Base-by-base conservation (phyloP, 2,888 invertebrate species). In the Crematogaster levior region DNA sequence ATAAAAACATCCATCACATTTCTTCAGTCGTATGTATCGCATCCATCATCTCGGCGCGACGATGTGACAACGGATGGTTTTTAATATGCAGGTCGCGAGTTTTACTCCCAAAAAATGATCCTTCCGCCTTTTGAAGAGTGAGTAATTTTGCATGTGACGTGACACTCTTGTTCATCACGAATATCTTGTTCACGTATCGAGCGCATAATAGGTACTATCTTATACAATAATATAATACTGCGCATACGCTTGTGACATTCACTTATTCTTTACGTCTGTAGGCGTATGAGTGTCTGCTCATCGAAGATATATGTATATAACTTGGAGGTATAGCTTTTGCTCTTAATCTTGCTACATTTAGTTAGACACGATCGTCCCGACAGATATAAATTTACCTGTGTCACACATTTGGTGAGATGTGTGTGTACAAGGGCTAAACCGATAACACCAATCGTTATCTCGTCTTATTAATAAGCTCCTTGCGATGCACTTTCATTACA, bases 1-100 rank as follows among this genome's bases (percentile, higher is more conserved):
- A 66, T 81, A 84, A 90, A 85, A 86, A 72, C 21, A 79, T 40
- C 51, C 51, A 30, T 46, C 43, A 65, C 10, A 56, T 79, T 56
- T 68, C 18, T 68, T 79, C 30, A 53, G 15, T 77, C 37, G 30
- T 5, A 66, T 65, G 3, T 34, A 66, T 34, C 15, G 30, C 24
- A 68, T 79, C 77, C 43, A 46, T 30, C 37, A 40, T 79, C 43
- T 53, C 56, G 12, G 27, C 51, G 21, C 43, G 30, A 30, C 40
- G n/a, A 43, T 37, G 43, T 10, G 43, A 43, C 10, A 3, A 43
- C 12, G 6, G 9, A 9, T 6, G 10, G 43, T 56, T n/a, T 66
- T 2, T 12, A 3, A 43, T 51, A 24, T 63, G 61, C 34, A 18
- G 12, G 10, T 21, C 21, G 18, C 12, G 43, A 34, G 3, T 60